Evolutionary conservation across 2,797 vertebrate species (phyloP), one percentile per base, ranked within the genome.

Genomic region (Enteromius fasciolatus): DNA sequence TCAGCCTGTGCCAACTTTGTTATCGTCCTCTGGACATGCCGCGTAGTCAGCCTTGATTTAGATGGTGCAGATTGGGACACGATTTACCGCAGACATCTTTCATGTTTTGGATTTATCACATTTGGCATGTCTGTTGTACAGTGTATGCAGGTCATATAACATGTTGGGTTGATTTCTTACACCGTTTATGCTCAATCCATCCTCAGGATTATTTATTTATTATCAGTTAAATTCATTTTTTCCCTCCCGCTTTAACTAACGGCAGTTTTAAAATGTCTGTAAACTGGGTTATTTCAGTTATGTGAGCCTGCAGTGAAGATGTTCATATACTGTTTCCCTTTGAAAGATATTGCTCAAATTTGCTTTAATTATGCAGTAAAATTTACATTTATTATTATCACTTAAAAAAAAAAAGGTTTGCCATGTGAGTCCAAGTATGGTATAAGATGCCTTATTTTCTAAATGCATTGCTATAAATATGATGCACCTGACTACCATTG

Each of bases 401-500:
- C n/a, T 44, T 15, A 44, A 67, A 31, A 67, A 67, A 31, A 67
- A 20, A 52, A n/a, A 33, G 18, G 2, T 18, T 64, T 48, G n/a
- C 31, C 20, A 17, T 41, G 12, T 14, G 6, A 72, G 57, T 80
- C 18, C 8, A 33, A 44, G 11, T 33, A 44, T 68, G 20, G 18
- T 59, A 25, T 59, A 59, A 23, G 54, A 77, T 7, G 50, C 59
- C 68, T n/a, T 9, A 8, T 76, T 76, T 63, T 86, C 86, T 91
- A 89, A 89, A 90, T 90, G 79, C 75, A 5, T 81, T 63, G 78
- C 87, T 85, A 92, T 91, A 93, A 93, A 94, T 91, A 92, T 85
- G 64, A 81, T 81, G 88, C 69, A 78, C 78, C 84, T 68, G 48
- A 84, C 78, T 69, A 84, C 80, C 80, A 46, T 84, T 88, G 39